Evolutionary conservation across 2,888 invertebrate species (phyloP), one percentile per base, ranked within the genome.

Genomic region (Drosophila percnosoma): DNA sequence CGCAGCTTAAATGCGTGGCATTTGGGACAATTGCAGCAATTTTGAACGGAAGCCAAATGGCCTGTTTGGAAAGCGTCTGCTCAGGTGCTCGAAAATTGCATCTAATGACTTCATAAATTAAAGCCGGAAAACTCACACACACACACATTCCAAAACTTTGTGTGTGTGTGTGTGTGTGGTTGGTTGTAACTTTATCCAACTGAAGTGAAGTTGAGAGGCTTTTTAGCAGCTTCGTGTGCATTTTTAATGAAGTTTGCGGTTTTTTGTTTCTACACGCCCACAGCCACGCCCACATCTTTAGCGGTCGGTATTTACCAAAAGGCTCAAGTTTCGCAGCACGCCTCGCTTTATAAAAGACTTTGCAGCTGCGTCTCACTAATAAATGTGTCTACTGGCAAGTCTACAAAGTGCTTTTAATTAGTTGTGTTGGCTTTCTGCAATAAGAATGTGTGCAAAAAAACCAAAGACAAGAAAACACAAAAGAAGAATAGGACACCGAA

Each of bases 371-470:
- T 60, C 63, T 51, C 34, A 68, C 78, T 82, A 82, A 84, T 78
- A 84, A 75, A 85, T 80, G 82, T 73, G 83, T 83, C 75, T 82
- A 78, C 64, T 66, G 52, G 78, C 73, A 72, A 68, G 73, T 75
- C 75, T 66, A 78, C 80, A 82, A 86, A 84, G 87, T 80, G 87
- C 82, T 86, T 84, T 86, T 86, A 84, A 84, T 84, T 84, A 84
- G 87, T 84, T 83, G 84, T 78, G 82, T 82, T 86, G 73, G 75
- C 86, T 82, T 73, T 69, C 65, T 59, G 69, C 72, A 53, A 71
- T 73, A 70, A 68, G 33, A 52, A 45, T 55, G 42, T 40, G 55
- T 45, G 60, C n/a, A 10, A 52, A 45, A 34, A 24, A 45, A 54
- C 18, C 33, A n/a, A 52, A 54, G 4, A 21, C 21, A 53, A 57